Conservation (phyloP, 2,888 invertebrate genomes). For the Hemaris fuciformis region DNA sequence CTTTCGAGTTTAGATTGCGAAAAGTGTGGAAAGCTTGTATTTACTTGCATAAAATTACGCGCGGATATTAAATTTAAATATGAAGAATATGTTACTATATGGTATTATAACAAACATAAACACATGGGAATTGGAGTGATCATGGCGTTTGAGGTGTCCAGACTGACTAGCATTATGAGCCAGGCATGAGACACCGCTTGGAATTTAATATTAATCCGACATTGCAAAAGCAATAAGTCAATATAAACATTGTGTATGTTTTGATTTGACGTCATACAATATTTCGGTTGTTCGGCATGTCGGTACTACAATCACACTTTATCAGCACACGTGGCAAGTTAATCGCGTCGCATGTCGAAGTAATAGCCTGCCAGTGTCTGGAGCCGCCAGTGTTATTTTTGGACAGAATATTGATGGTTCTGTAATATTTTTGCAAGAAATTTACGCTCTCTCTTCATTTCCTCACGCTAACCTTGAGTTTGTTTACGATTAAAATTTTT, state of each 20-base stretch:
- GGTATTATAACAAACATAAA: no score
- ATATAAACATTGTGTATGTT: neutral
- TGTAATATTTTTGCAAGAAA: neutral
- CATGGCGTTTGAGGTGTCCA: neutral
- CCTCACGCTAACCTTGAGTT: neutral
- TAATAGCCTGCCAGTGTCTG: slow-evolving; percentile 9
- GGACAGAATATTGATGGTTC: neutral
- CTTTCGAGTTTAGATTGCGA: slow-evolving; percentile 70
- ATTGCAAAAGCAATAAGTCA: neutral
- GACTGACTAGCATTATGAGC: neutral
- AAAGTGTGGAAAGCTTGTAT: slow-evolving; percentile 68
- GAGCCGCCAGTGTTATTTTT: neutral
- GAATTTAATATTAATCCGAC: neutral
- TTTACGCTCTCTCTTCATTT: neutral
- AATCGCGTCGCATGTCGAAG: slow-evolving; percentile 45
- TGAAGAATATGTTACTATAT: no score
- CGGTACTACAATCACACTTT: slow-evolving; percentile 41
- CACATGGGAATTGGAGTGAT: neutral
- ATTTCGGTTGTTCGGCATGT: slow-evolving; percentile 32
- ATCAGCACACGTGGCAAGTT: slow-evolving; percentile 59
- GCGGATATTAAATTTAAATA: slow-evolving; percentile 6
- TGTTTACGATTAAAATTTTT: neutral
- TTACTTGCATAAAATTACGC: slow-evolving; percentile 42
- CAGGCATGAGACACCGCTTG: neutral
- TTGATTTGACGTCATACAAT: slow-evolving; percentile 30